Conservation (phyloP, 1,140 invertebrate species). For the Druon quercuslanigerum region DNA sequence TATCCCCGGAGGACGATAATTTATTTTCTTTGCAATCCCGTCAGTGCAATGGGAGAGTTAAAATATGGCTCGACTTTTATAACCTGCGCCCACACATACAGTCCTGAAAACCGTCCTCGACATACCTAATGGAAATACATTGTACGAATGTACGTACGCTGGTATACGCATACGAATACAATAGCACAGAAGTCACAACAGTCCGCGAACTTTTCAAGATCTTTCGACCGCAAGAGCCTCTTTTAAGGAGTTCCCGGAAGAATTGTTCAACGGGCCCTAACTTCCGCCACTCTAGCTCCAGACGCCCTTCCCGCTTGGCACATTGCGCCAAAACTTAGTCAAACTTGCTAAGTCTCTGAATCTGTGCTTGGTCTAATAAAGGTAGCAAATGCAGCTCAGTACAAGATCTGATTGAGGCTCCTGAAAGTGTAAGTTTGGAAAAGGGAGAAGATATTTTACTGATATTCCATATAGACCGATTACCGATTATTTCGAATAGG, state of each 20-base stretch:
- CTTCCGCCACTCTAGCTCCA: slow-evolving; percentile 42
- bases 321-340: slow-evolving; percentile 47
- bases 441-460: background rate
- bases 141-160: slow-evolving; percentile 29
- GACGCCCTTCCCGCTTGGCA: slow-evolving; percentile 34
- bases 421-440: background rate
- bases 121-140: slow-evolving; percentile 38
- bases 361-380: slow-evolving; percentile 21
- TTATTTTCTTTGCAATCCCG: slow-evolving; percentile 62
- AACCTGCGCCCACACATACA: slow-evolving; percentile 41
- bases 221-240: slow-evolving; percentile 44
- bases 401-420: background rate
- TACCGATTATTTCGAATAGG: background rate
- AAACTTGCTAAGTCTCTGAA: slow-evolving; percentile 31
- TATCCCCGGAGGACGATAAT: slow-evolving; percentile 48
- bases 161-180: slow-evolving; percentile 44
- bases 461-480: background rate
- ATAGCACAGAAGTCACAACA: slow-evolving; percentile 46
- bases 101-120: slow-evolving; percentile 36
- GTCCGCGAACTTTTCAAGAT: slow-evolving; percentile 50
- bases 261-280: slow-evolving; percentile 52
- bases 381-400: background rate
- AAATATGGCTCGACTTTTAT: slow-evolving; percentile 62
- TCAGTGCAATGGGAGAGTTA: slow-evolving; percentile 60
- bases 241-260: slow-evolving; percentile 52